Base-by-base conservation (phyloP, 2,888 invertebrate species). In the Chouioia cunea region DNA sequence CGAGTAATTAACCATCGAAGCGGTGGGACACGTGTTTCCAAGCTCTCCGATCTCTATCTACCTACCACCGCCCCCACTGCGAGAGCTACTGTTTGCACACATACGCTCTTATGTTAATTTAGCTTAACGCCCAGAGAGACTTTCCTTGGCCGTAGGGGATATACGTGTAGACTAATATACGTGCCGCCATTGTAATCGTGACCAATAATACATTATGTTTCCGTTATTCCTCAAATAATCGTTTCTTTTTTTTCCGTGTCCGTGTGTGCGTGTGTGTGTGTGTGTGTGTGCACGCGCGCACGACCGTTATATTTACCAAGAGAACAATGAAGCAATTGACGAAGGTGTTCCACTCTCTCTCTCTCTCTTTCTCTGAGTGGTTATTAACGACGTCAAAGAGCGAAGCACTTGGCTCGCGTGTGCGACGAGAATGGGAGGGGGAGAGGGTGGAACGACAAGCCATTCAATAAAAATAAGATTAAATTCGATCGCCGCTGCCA, bases 1-100 rank as follows among this genome's bases (percentile, higher is more conserved):
- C 83, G 83, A 84, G 84, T 85, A 84, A 85, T 85, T 85, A 85
- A 85, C 84, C 82, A 82, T 84, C 83, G 82, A 82, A 82, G 81
- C 78, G 80, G 27, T 82, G 82, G 81, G 83, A 84, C 84, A 84
- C 83, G 84, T 84, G 84, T 84, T 83, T 79, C 79, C 79, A 78
- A 77, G 77, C 75, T 77, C 75, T 75, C 77, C 78, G 71, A 74
- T 74, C 74, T 72, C 70, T 74, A 74, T 74, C 74, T 71, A 63
- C 56, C 69, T 10, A 59, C 56, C 62, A 54, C 70, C 58, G 16
- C 57, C 57, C 54, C 54, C 50, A 56, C 74, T 70, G 70, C 74
- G 12, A 65, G 71, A 60, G 65, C 67, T 70, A 74, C 79, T 81
- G 85, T 84, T 84, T 84, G 83, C 84, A 84, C 83, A 83, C 83